A percentile compares a stretch with the other conserved stretches of the same genome.
Evolutionary conservation across 2,113 vertebrate species (phyloP).

Genomic region (Macaca mulatta): DNA sequence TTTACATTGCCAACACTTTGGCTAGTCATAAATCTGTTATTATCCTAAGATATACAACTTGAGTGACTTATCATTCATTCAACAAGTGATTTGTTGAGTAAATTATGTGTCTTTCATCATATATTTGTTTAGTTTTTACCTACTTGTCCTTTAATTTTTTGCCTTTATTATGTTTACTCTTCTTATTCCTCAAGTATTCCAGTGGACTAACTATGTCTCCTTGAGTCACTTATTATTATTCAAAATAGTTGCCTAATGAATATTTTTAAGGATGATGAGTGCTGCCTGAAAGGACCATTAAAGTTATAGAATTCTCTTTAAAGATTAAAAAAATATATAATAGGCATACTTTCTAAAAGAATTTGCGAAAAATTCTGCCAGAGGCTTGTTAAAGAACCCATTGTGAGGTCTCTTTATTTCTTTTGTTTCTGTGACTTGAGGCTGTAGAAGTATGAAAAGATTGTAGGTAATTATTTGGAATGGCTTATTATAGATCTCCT

Average conservation of each 20-base stretch:
- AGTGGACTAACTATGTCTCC: background rate
- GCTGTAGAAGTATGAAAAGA: conserved; percentile 66
- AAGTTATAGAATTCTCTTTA: conserved; percentile 62
- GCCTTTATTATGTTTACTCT: background rate
- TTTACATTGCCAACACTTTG: background rate
- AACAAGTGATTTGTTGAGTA: background rate
- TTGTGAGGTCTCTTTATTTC: conserved; percentile 61
- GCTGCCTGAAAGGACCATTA: conserved; percentile 41
- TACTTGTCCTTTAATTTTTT: conserved; percentile 27
- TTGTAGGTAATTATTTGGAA: conserved; percentile 65
- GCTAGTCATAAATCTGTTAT: background rate
- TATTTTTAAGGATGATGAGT: conserved; percentile 48
- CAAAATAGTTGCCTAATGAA: conserved; percentile 61
- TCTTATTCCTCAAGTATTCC: conserved; percentile 6
- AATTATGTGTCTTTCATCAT: background rate
- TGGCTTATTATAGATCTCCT: conserved; percentile 63
- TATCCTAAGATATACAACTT: background rate
- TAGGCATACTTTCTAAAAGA: conserved; percentile 64
- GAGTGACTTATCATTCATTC: background rate
- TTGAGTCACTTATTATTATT: conserved; percentile 47
- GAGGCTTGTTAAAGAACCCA: conserved; percentile 52
- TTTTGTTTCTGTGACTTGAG: conserved; percentile 74
- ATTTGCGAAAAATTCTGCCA: conserved; percentile 58
- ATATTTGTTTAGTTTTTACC: background rate
- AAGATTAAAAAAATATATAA: conserved; percentile 62